Conservation (phyloP, 2,113 vertebrate species). For the Gobiocypris rarus region DNA sequence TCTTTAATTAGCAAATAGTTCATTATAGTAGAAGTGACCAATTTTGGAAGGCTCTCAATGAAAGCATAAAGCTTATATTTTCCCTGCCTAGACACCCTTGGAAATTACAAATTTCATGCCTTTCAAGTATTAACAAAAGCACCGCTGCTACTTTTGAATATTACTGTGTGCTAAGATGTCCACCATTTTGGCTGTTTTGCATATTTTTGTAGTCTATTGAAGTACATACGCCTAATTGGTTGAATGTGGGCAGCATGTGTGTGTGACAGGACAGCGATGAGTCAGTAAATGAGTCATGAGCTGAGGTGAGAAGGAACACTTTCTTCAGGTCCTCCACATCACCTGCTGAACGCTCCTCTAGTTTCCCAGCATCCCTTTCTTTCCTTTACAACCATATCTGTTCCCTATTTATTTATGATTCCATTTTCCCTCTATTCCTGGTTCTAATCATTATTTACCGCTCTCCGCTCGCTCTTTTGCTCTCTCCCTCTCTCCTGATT, state of each 20-base stretch:
- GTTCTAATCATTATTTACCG: conserved; percentile 34
- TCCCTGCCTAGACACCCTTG: not conserved
- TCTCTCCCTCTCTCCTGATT: conserved; percentile 22
- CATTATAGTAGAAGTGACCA: not conserved
- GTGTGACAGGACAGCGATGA: conserved; percentile 65
- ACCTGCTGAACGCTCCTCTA: conserved; percentile 33
- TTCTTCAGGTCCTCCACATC: conserved; percentile 56
- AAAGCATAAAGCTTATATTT: not conserved
- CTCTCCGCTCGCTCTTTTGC: not conserved
- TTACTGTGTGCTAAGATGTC: not conserved
- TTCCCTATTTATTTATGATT: conserved; percentile 48
- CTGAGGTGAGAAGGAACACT: conserved; percentile 39
- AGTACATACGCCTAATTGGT: not conserved
- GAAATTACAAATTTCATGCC: conserved; percentile 4
- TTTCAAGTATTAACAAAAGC: conserved; percentile 28
- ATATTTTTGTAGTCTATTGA: conserved; percentile 11
- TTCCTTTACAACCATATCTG: not conserved
- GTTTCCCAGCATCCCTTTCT: conserved; percentile 28
- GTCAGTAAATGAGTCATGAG: conserved; percentile 70
- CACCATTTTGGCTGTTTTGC: not conserved
- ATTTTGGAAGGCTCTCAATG: not conserved
- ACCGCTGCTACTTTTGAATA: not conserved
- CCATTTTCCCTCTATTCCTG: conserved; percentile 29
- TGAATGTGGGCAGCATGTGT: conserved; percentile 31
- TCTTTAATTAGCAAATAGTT: not conserved